These are phyloP conservation scores for Bergia sp. DNA, from an alignment of 92 coral and sea anemone species.

Conservation along the genomic window DNA sequence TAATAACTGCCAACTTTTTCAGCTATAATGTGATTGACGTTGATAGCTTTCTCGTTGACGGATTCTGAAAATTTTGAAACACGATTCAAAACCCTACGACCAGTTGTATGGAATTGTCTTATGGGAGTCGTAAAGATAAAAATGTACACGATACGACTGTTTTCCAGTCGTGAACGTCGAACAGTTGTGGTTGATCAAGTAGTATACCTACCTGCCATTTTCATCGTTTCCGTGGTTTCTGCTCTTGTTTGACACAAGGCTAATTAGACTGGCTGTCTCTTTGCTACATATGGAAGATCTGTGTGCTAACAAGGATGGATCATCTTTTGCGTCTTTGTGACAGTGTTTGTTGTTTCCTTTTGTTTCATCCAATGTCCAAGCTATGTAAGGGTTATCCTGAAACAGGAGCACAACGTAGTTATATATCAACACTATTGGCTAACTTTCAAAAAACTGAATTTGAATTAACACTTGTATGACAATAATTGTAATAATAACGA, in stretches of 20 bases:
- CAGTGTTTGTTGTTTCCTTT: background rate
- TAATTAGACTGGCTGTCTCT: background rate
- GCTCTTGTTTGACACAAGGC: background rate
- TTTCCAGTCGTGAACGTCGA: background rate
- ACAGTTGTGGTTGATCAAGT: background rate
- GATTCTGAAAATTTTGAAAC: no score
- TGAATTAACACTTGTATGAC: no score
- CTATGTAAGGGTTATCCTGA: constrained; percentile 7
- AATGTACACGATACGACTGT: no score
- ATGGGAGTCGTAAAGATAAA: no score
- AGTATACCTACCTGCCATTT: background rate
- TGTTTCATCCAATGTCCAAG: background rate
- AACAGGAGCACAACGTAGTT: background rate
- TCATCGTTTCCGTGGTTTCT: background rate
- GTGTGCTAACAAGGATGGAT: background rate
- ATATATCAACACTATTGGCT: background rate
- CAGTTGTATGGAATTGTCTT: no score
- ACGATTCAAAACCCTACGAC: no score
- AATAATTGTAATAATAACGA: background rate
- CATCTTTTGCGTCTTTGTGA: background rate
- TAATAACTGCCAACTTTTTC: no score
- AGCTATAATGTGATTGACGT: no score
- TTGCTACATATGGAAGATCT: background rate
- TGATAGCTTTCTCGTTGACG: no score
- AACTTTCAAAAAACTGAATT: no score